phyloP scores from a whole-genome alignment of 1,140 invertebrate genomes.

The Drosophila ambigua region DNA sequence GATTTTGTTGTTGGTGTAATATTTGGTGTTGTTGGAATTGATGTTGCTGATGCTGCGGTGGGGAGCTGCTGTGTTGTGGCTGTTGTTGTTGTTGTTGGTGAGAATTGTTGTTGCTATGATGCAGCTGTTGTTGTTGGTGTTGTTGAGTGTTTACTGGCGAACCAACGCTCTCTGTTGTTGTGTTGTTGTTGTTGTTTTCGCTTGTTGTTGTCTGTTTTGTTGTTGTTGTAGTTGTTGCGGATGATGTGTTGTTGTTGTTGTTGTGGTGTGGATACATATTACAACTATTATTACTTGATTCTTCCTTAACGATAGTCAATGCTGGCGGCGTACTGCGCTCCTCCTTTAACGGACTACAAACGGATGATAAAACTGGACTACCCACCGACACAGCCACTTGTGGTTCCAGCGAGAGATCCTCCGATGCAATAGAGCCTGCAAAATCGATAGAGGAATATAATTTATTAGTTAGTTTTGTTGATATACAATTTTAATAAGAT shows the following conservation, averaged over 20 bases:
- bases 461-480: neutral
- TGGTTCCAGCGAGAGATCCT: constrained; percentile 89
- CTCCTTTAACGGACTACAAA: constrained; percentile 86
- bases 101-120: constrained; percentile 59
- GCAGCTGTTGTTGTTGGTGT: constrained; percentile 82
- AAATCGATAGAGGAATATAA: constrained; percentile 29
- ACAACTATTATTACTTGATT: constrained; percentile 88
- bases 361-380: constrained; percentile 83
- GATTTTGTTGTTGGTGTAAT: constrained; percentile 75
- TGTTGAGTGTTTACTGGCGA: constrained; percentile 63
- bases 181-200: constrained; percentile 71
- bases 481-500: neutral
- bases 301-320: constrained; percentile 89
- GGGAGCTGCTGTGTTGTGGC: constrained; percentile 66
- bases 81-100: constrained; percentile 84
- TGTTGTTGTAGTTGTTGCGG: constrained; percentile 71
- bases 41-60: constrained; percentile 72
- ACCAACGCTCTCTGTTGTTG: constrained; percentile 44
- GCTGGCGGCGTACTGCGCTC: constrained; percentile 85
- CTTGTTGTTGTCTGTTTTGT: constrained; percentile 59
- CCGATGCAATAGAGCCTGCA: constrained; percentile 90
- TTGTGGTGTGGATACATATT: constrained; percentile 87
- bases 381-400: constrained; percentile 79
- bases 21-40: constrained; percentile 83
- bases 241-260: constrained; percentile 79